Percentiles rank a stretch among this genome's conserved stretches.
Conservation (phyloP, 2,888 invertebrate species). For the Ochropleura leucogaster region DNA sequence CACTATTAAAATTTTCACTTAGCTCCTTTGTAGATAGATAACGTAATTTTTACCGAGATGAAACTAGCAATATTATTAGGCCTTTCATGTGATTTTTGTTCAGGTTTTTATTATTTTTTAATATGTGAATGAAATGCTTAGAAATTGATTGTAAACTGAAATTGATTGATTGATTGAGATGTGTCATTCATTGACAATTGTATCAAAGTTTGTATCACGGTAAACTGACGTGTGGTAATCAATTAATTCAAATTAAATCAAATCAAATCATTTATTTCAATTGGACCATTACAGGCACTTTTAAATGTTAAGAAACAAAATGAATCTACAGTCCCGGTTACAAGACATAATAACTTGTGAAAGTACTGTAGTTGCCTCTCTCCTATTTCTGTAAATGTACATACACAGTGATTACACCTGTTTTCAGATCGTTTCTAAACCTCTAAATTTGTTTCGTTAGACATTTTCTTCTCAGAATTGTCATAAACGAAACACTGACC, state of each 20-base stretch:
- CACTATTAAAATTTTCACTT: slow-evolving; percentile 38
- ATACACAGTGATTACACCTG: too few species aligned
- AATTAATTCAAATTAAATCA: too few species aligned
- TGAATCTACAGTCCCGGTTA: too few species aligned
- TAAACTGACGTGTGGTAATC: not conserved
- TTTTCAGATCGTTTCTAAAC: too few species aligned
- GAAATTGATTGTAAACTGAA: not conserved
- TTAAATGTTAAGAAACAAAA: too few species aligned
- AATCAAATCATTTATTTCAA: too few species aligned
- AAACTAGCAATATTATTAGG: not conserved
- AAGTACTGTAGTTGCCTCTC: too few species aligned
- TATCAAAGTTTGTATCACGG: not conserved
- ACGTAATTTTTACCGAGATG: not conserved
- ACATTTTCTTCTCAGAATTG: not conserved
- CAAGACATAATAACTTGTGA: too few species aligned
- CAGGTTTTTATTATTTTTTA: not conserved
- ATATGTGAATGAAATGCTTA: not conserved
- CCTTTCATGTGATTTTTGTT: not conserved
- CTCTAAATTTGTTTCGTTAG: too few species aligned
- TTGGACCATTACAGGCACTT: too few species aligned
- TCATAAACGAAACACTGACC: not conserved
- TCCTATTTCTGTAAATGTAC: too few species aligned
- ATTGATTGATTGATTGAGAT: too few species aligned
- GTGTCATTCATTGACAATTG: not conserved
- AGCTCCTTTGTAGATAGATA: not conserved